Percentiles rank a stretch among this genome's conserved stretches.
Conservation (phyloP, 2,113 vertebrate species). For the Nematolebias whitei region DNA sequence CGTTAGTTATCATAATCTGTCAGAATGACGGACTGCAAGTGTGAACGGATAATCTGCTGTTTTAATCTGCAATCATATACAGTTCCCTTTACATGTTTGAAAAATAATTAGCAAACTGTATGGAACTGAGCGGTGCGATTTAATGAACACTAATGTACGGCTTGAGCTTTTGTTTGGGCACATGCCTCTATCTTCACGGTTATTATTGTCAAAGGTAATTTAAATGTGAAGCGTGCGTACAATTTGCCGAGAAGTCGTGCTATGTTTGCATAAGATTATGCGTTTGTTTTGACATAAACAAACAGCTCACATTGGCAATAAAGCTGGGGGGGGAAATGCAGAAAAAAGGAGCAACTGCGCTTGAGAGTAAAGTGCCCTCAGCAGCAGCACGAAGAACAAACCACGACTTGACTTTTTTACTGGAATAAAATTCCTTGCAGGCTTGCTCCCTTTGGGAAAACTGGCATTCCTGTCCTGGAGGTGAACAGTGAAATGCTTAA, state of each 20-base stretch:
- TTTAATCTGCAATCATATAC: not conserved
- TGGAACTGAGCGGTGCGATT: not conserved
- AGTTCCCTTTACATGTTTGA: not conserved
- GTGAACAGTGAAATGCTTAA: constrained; percentile 44
- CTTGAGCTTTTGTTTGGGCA: not conserved
- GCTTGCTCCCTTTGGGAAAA: constrained; percentile 28
- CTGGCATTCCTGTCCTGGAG: constrained; percentile 42
- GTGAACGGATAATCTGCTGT: constrained; percentile 26
- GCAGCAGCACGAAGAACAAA: constrained; percentile 27
- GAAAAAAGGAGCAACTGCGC: constrained; percentile 5
- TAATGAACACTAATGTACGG: not conserved
- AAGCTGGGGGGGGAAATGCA: constrained; percentile 16
- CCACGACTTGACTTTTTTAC: constrained; percentile 22
- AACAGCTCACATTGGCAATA: constrained; percentile 5
- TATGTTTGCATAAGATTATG: constrained; percentile 1
- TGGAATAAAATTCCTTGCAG: constrained; percentile 25
- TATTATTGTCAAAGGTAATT: constrained; percentile 6
- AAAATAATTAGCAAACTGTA: not conserved
- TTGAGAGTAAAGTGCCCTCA: constrained; percentile 34
- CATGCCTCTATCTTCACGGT: not conserved
- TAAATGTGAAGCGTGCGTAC: constrained; percentile 8
- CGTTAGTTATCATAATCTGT: constrained; percentile 24
- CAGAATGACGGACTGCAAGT: constrained; percentile 24
- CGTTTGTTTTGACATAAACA: constrained; percentile 13
- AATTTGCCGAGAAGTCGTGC: not conserved